Evolutionary conservation across 2,113 vertebrate genomes (phyloP).

Genomic region (Acrocephalus kingi): DNA sequence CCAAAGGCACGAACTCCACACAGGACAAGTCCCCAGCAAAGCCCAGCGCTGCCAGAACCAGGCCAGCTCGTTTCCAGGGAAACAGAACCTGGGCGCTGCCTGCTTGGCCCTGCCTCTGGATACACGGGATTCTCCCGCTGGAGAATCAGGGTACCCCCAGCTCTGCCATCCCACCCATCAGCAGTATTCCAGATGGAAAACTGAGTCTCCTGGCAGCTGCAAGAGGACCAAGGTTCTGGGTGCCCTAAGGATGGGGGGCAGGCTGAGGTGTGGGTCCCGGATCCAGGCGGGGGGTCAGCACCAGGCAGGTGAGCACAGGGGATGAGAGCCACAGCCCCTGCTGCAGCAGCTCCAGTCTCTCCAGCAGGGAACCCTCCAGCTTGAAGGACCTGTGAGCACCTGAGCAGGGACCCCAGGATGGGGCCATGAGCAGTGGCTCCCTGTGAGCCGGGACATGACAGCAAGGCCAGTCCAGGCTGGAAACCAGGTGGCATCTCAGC

Average conservation of each 20-base stretch:
- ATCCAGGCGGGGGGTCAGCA: not conserved
- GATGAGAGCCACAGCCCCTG: fast-evolving
- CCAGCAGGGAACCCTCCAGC: not conserved
- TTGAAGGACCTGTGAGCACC: not conserved
- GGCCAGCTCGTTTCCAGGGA: not conserved
- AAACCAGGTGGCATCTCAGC: not conserved
- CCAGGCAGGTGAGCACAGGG: fast-evolving
- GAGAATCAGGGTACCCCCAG: too few species aligned
- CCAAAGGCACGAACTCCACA: not conserved
- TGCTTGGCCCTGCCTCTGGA: not conserved
- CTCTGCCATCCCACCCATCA: not conserved
- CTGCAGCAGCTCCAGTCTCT: not conserved
- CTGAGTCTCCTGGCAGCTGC: not conserved
- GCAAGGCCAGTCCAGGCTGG: not conserved
- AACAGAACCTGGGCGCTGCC: not conserved
- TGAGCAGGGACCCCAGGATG: fast-evolving
- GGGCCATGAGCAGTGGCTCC: fast-evolving
- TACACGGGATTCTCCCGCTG: fast-evolving
- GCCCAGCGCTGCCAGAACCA: not conserved
- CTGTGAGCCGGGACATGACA: not conserved
- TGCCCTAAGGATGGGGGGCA: fast-evolving
- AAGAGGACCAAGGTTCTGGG: not conserved
- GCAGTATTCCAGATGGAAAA: not conserved
- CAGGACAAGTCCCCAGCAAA: not conserved
- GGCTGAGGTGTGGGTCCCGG: fast-evolving